Evolutionary conservation across 2,888 invertebrate species (phyloP).

Genomic region (Anticlea derivata): DNA sequence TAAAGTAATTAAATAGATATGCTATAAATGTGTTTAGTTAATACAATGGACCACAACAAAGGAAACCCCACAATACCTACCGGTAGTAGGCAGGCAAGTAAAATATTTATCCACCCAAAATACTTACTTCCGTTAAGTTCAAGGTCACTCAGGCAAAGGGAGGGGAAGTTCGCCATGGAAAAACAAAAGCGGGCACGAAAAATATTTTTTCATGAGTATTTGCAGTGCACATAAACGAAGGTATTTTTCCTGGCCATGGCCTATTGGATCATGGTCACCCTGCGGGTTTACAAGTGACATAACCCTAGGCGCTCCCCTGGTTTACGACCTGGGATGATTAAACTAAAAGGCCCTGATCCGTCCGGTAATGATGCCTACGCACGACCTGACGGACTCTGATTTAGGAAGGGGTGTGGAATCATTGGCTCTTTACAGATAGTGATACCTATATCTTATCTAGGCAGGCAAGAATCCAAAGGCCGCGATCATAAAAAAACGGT

Average conservation of each 20-base stretch:
- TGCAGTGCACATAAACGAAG: not conserved
- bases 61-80: not conserved
- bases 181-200: not conserved
- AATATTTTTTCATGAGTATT: not conserved
- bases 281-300: slow-evolving; percentile 28
- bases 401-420: slow-evolving; percentile 19
- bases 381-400: slow-evolving; percentile 23
- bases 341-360: slow-evolving; percentile 36
- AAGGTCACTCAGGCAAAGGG: slow-evolving; percentile 12
- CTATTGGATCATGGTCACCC: slow-evolving; percentile 12
- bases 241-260: not conserved
- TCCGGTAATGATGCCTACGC: slow-evolving; percentile 34
- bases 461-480: no score
- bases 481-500: no score
- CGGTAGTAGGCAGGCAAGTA: slow-evolving; percentile 8
- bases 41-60: not conserved
- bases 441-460: no score
- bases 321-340: slow-evolving; percentile 47
- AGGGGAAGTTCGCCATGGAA: not conserved
- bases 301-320: slow-evolving; percentile 40
- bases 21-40: no score
- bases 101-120: slow-evolving; percentile 9
- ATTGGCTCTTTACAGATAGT: not conserved
- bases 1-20: no score
- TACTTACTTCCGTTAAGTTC: slow-evolving; percentile 15